Evolutionary conservation across 2,113 vertebrate genomes (phyloP).

Genomic region (Empidonax alnorum): DNA sequence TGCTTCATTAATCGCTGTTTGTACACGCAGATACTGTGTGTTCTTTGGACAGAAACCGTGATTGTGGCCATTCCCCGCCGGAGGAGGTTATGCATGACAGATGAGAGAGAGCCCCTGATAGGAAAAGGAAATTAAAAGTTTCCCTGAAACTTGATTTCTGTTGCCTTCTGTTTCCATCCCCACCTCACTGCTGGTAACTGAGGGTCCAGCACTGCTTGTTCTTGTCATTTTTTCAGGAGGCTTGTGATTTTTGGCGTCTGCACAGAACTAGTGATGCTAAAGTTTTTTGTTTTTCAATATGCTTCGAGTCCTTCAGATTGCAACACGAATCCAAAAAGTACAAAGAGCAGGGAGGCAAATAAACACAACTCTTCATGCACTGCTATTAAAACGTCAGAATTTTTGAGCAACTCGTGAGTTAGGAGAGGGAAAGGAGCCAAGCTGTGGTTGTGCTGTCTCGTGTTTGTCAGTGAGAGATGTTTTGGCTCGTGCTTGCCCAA

Average conservation of each 20-base stretch:
- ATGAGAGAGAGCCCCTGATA: neutral
- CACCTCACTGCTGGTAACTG: neutral
- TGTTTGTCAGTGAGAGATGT: neutral
- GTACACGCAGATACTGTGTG: rapidly evolving
- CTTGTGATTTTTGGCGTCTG: neutral
- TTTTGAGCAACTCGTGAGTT: neutral
- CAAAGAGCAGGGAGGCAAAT: neutral
- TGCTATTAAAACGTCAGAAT: neutral
- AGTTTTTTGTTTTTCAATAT: neutral
- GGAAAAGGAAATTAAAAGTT: neutral
- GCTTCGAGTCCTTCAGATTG: neutral
- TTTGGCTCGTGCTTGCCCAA: neutral
- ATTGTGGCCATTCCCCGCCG: neutral
- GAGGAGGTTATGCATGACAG: neutral
- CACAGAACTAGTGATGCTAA: neutral
- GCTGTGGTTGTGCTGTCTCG: neutral
- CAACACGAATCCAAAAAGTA: neutral
- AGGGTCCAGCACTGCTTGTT: neutral
- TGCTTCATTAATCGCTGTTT: rapidly evolving
- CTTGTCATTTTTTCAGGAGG: neutral
- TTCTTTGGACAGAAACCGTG: neutral
- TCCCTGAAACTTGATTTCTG: neutral
- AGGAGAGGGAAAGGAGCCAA: neutral
- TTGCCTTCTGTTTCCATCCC: neutral
- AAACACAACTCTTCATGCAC: neutral